phyloP scores from a whole-genome alignment of 2,797 vertebrate genomes.

The Sandelia bainsii region DNA sequence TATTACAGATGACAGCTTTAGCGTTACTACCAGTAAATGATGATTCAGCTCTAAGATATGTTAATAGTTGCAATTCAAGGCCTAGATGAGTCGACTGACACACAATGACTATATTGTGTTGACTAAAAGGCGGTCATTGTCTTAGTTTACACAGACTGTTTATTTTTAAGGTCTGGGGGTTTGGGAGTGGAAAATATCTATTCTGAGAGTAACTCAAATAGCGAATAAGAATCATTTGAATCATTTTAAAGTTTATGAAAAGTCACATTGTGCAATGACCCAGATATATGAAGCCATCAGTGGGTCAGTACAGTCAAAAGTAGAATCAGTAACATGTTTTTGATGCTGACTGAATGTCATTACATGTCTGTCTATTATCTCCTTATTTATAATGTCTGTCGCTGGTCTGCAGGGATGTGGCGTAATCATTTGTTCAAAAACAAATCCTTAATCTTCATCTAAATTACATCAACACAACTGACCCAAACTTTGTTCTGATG shows the following conservation, averaged over 20 bases:
- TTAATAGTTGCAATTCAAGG: conserved; percentile 71
- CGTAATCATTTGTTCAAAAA: conserved; percentile 16
- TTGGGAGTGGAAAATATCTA: conserved; percentile 47
- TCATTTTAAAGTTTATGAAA: conserved; percentile 53
- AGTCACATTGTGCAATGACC: conserved; percentile 60
- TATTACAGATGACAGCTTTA: conserved; percentile 43
- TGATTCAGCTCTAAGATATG: conserved; percentile 80
- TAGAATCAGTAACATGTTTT: conserved; percentile 38
- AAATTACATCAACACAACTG: background rate
- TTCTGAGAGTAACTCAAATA: conserved; percentile 58
- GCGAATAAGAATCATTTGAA: conserved; percentile 33
- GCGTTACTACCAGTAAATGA: conserved; percentile 60
- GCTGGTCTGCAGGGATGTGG: background rate
- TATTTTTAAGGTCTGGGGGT: conserved; percentile 68
- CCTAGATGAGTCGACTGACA: conserved; percentile 65
- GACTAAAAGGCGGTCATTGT: conserved; percentile 71
- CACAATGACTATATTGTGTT: conserved; percentile 70
- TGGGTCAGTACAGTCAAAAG: conserved; percentile 26
- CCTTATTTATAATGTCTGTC: conserved; percentile 2
- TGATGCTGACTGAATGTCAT: conserved; percentile 9
- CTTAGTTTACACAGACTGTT: conserved; percentile 55
- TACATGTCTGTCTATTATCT: conserved; percentile 17
- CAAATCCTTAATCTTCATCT: background rate
- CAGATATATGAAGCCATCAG: conserved; percentile 46
- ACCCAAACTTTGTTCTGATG: conserved; percentile 1